Evolutionary conservation across 1,140 invertebrate species (phyloP).

Genomic region (Palaemon carinicauda): DNA sequence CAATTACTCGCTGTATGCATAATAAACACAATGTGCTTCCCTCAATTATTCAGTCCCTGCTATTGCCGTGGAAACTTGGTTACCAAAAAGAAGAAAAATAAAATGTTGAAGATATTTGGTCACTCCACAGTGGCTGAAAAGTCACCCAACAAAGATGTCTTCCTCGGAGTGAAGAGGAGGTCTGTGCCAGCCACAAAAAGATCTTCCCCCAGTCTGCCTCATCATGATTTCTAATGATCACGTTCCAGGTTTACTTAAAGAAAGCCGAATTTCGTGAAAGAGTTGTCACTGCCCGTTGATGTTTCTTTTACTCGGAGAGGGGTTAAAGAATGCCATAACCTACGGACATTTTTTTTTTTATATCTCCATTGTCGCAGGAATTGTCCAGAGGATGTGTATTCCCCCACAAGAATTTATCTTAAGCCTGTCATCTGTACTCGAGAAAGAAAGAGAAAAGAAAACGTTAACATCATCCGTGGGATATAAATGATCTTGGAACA

Average conservation of each 20-base stretch:
- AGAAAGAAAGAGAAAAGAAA: no score
- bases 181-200: background rate
- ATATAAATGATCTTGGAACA: no score
- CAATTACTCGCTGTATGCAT: background rate
- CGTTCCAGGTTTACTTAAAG: conserved; percentile 21
- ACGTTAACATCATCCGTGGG: no score
- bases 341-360: background rate
- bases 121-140: no score
- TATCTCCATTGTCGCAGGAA: no score
- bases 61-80: background rate
- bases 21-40: background rate
- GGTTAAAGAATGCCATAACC: background rate
- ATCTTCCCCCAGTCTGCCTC: conserved; percentile 1
- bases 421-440: no score
- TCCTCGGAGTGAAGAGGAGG: background rate
- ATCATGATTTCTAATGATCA: conserved; percentile 56
- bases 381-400: no score
- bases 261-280: conserved; percentile 41
- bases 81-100: background rate
- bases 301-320: background rate
- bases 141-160: background rate
- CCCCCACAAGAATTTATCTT: no score
- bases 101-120: no score
- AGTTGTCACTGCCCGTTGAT: conserved; percentile 30
- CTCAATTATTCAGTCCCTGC: background rate